phyloP scores from a whole-genome alignment of 2,797 vertebrate species.

The Synanceia verrucosa region DNA sequence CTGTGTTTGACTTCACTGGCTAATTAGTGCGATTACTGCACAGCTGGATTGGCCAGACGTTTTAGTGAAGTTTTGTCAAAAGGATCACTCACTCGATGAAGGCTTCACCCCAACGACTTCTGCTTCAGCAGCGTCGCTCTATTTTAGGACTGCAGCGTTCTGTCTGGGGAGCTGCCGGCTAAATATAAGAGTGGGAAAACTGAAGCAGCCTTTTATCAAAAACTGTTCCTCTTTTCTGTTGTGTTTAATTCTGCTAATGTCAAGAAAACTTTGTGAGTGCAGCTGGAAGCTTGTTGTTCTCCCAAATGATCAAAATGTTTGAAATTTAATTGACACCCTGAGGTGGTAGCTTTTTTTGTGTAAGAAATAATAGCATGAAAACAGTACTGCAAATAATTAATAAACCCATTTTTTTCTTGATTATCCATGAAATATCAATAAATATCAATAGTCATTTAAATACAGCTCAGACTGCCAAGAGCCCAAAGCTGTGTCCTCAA shows the following conservation, averaged over 20 bases:
- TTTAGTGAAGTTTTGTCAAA: conserved; percentile 91
- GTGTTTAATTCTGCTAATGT: conserved; percentile 5
- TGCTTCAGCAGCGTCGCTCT: conserved; percentile 78
- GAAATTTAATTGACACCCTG: not conserved
- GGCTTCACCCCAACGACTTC: conserved; percentile 89
- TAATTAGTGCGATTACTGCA: conserved; percentile 99
- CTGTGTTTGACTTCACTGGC: conserved; percentile 86
- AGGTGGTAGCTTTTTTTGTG: not conserved
- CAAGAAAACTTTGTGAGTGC: not conserved
- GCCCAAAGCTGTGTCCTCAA: not conserved
- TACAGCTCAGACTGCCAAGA: too few species aligned
- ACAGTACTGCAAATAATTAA: too few species aligned
- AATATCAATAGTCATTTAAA: not conserved
- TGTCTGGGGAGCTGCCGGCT: conserved; percentile 73
- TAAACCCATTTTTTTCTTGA: not conserved
- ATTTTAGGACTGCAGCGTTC: conserved; percentile 69
- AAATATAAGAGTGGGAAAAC: conserved; percentile 77
- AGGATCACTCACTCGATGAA: conserved; percentile 89
- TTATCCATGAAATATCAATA: not conserved
- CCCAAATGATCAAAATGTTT: not conserved
- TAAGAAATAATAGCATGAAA: not conserved
- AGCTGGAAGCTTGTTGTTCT: not conserved
- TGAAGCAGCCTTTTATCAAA: conserved; percentile 56
- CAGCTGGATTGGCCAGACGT: conserved; percentile 93
- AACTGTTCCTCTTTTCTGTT: conserved; percentile 68